A percentile compares a stretch with the other conserved stretches of the same genome.
Conservation (phyloP, 2,797 vertebrate species). For the Chelmon rostratus region DNA sequence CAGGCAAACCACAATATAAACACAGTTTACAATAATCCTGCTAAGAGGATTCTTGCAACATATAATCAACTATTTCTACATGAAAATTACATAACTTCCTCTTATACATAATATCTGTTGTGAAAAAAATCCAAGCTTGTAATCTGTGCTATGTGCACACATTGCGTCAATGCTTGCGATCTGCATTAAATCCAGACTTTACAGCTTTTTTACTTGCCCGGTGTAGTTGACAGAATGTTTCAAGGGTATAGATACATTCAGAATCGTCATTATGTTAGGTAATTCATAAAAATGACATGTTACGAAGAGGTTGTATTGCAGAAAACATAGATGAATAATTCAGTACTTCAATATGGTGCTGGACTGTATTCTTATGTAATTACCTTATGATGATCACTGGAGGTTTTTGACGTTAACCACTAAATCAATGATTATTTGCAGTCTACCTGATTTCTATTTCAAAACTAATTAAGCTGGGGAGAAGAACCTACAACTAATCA, state of each 20-base stretch:
- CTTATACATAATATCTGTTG: conserved; percentile 9
- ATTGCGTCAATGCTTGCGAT: background rate
- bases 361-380: background rate
- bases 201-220: background rate
- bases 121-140: background rate
- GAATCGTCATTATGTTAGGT: rapidly evolving
- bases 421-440: conserved; percentile 11
- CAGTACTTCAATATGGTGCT: background rate
- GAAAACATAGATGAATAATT: background rate
- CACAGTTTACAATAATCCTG: conserved; percentile 31
- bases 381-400: background rate
- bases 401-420: background rate
- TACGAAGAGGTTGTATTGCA: background rate
- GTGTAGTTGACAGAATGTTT: background rate
- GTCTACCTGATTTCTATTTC: background rate
- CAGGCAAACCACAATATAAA: conserved; percentile 18
- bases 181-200: background rate
- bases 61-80: conserved; percentile 19
- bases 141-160: background rate
- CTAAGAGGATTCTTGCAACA: conserved; percentile 22
- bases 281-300: background rate
- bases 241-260: background rate
- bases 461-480: conserved; percentile 1
- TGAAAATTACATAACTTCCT: conserved; percentile 27
- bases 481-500: background rate